Conservation (phyloP, 2,113 vertebrate species). For the Chaenocephalus aceratus region DNA sequence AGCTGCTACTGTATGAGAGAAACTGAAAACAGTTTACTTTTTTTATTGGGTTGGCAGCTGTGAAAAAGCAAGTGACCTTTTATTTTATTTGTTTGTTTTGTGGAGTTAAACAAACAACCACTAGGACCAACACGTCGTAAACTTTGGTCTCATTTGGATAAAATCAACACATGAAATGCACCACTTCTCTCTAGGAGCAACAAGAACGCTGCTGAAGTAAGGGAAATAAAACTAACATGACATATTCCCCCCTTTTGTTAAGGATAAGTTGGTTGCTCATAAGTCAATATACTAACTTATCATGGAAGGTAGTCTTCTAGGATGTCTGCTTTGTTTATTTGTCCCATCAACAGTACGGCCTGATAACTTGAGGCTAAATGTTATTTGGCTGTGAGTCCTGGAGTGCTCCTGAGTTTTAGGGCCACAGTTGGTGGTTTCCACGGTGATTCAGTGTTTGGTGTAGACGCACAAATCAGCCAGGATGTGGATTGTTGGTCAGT, state of each 20-base stretch:
- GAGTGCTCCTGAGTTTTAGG: slow-evolving; percentile 35
- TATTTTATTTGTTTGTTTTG: neutral
- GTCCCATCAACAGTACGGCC: neutral
- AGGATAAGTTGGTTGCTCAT: neutral
- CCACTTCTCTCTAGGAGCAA: neutral
- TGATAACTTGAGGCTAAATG: slow-evolving; percentile 14
- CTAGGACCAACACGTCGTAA: neutral
- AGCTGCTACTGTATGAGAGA: neutral
- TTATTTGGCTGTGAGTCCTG: slow-evolving; percentile 21
- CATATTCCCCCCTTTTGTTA: neutral
- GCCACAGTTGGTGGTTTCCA: slow-evolving; percentile 54
- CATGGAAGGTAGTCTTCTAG: neutral
- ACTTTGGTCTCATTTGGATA: no score
- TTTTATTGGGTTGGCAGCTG: neutral
- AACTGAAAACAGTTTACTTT: neutral
- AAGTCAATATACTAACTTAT: neutral
- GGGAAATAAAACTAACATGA: neutral
- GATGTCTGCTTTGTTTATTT: slow-evolving; percentile 5
- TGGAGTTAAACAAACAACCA: neutral
- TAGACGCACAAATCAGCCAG: slow-evolving; percentile 66
- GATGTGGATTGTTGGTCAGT: slow-evolving; percentile 45
- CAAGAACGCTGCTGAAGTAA: neutral
- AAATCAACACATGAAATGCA: neutral
- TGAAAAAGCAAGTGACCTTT: neutral
- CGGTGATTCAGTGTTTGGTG: slow-evolving; percentile 65